Evolutionary conservation across 1,140 invertebrate species (phyloP), one percentile per base, ranked within the genome.

Genomic region (Branchinecta lynchi): DNA sequence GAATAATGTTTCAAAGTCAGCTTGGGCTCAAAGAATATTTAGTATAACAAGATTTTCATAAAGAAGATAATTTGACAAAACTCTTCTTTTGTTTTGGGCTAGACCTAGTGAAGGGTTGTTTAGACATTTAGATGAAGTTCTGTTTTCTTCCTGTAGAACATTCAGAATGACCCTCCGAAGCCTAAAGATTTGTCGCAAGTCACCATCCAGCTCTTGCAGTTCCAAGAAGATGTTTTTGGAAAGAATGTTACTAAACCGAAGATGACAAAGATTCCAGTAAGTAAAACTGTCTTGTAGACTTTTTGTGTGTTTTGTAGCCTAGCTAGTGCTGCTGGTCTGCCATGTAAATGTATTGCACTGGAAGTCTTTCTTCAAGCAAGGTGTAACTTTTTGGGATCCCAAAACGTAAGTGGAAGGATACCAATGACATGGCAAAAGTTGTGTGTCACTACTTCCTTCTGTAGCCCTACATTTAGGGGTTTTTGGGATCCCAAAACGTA

Each of bases 191-290:
- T 98, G 75, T 84, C 92, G 9, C 84, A 86, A 73, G 80, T 96
- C 17, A 83, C 93, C 0, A 84, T 93, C 68, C 90, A 96, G 77
- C 82, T 97, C 66, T 84, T 97, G 66, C 93, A 96, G 78, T 97
- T 97, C 80, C 93, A 97, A 82, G 94, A 97, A 80, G 93, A 96
- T 73, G 90, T 90, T 79, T 85, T 96, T 76, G 93, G 93, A 3
- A 93, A 94, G 82, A 93, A 90, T 85, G 88, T 90, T 17, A 84
- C 85, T 66, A 95, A 96, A 79, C 89, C 93, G 73, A 86, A 88
- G 77, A 83, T 85, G 67, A 86, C 87, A 51, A 84, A 88, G 79
- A 84, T 93, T 80, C 90, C 90, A 75, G 89, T 92, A 83, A 84
- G 86, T 86, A 71, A 46, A 73, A n/a, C 32, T 72, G 60, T 32